These are phyloP conservation scores for Pachyrhynchus sulphureomaculatus DNA, from an alignment of 1,140 invertebrate genomes.

Conservation along the genomic window DNA sequence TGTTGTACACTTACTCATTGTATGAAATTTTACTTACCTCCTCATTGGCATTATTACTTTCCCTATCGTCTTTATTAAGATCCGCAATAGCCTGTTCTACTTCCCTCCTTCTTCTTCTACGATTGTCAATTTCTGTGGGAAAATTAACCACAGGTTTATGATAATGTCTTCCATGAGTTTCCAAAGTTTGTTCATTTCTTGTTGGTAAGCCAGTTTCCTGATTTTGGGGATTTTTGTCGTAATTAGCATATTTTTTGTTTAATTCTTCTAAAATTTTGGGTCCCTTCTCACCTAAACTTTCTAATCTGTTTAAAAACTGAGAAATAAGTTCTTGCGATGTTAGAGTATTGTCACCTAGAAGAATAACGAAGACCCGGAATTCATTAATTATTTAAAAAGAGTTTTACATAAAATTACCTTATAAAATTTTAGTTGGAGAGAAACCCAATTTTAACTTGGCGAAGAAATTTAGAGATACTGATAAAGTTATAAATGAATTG, in stretches of 20 bases:
- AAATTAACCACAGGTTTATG: constrained; percentile 42
- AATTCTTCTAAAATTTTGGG: constrained; percentile 56
- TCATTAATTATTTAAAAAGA: too few relatives aligned
- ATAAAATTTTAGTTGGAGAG: too few relatives aligned
- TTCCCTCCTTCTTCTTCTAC: constrained; percentile 39
- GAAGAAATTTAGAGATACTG: too few relatives aligned
- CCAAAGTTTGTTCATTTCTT: constrained; percentile 16
- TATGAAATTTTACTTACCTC: too few relatives aligned
- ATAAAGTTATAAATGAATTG: too few relatives aligned
- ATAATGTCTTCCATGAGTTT: constrained; percentile 43
- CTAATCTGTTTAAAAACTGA: constrained; percentile 59
- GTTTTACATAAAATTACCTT: too few relatives aligned
- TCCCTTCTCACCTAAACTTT: constrained; percentile 57
- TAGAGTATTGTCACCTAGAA: not conserved
- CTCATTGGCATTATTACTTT: constrained; percentile 61
- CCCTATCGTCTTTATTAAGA: constrained; percentile 60
- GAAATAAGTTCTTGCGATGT: constrained; percentile 61
- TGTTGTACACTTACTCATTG: too few relatives aligned
- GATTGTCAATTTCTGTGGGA: constrained; percentile 42
- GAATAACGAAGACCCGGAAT: too few relatives aligned
- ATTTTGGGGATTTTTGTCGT: constrained; percentile 47
- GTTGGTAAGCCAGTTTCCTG: constrained; percentile 6
- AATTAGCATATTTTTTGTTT: constrained; percentile 48
- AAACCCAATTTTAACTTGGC: too few relatives aligned
- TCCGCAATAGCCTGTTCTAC: constrained; percentile 52